These are phyloP conservation scores for Erebia epiphron DNA, from an alignment of 2,888 invertebrate species.

Conservation along the genomic window DNA sequence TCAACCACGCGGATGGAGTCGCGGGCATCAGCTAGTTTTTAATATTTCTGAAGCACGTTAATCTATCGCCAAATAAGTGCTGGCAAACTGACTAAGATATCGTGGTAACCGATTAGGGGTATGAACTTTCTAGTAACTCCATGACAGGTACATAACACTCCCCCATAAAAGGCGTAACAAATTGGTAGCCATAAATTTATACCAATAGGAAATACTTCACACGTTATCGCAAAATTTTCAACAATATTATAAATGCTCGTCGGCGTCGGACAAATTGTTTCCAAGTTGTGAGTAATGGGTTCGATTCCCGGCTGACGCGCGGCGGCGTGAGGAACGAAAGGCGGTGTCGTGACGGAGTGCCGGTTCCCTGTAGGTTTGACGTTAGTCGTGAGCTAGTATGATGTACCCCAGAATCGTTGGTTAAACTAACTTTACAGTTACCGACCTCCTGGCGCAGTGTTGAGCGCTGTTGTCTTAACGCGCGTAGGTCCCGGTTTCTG, in stretches of 20 bases:
- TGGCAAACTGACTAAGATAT: too few species aligned
- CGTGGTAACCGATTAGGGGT: too few species aligned
- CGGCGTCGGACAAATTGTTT: conserved; percentile 44
- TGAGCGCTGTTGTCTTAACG: too few species aligned
- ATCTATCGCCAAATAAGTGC: background rate
- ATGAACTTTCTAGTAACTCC: background rate
- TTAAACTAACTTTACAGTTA: too few species aligned
- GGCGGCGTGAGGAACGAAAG: conserved; percentile 45
- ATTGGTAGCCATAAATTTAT: conserved; percentile 31
- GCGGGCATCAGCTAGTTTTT: too few species aligned
- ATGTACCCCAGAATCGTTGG: background rate
- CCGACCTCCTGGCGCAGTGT: too few species aligned
- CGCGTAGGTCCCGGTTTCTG: too few species aligned
- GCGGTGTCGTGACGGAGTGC: conserved; percentile 45
- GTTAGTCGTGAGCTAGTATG: conserved; percentile 20
- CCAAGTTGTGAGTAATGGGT: conserved; percentile 45
- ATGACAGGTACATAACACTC: conserved; percentile 3
- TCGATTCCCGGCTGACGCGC: conserved; percentile 44
- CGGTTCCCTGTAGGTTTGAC: conserved; percentile 32
- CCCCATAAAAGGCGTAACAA: conserved; percentile 7
- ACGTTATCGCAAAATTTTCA: conserved; percentile 36
- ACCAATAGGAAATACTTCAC: conserved; percentile 29
- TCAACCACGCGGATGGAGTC: too few species aligned
- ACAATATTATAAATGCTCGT: conserved; percentile 39
- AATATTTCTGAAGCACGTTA: too few species aligned